Base-by-base conservation (phyloP, 2,888 invertebrate species). In the Acanthosepion pharaonis region DNA sequence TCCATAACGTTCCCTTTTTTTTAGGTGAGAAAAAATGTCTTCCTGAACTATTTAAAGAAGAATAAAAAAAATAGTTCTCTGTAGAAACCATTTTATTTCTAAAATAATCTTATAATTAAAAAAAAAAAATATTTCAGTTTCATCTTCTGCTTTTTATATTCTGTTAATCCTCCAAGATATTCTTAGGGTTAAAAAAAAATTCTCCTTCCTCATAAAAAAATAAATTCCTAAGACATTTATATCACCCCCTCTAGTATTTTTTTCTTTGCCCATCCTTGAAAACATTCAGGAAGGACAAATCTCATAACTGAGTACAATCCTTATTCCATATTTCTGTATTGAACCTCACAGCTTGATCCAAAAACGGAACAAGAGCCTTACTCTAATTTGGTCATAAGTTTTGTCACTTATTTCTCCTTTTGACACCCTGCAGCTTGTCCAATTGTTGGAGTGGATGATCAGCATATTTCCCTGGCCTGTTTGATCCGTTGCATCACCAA, bases 251-350 rank as follows among this genome's bases (percentile, higher is more conserved):
- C 59, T 20, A 59, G 9, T 51, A 15, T 51, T 11, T 59, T 20
- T 59, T 59, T 59, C 33, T 78, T 78, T 78, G n/a, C 4, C 23
- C 9, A 15, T 78, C n/a, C 18, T 78, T 9, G 4, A 15, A n/a
- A 78, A 9, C n/a, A n/a, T n/a, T 78, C n/a, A 78, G n/a, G n/a
- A 33, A 78, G n/a, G 11, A n/a, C 78, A 15, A 15, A 15, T 8
- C 64, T 8, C 78, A n/a, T n/a, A 78, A 78, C n/a, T 78, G 78
- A n/a, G n/a, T 78, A 78, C 78, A 78, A 11, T 78, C 78, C 78
- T 78, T 78, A 78, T 78, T 78, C n/a, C 78, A 78, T 78, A 78
- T 78, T 78, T 78, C 78, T 78, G 78, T 78, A 78, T 78, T 78
- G n/a, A 33, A 78, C 23, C 78, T 78, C 78, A 15, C 78, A 78